These are phyloP conservation scores for Empidonax traillii DNA, from an alignment of 2,113 vertebrate species.

Conservation along the genomic window DNA sequence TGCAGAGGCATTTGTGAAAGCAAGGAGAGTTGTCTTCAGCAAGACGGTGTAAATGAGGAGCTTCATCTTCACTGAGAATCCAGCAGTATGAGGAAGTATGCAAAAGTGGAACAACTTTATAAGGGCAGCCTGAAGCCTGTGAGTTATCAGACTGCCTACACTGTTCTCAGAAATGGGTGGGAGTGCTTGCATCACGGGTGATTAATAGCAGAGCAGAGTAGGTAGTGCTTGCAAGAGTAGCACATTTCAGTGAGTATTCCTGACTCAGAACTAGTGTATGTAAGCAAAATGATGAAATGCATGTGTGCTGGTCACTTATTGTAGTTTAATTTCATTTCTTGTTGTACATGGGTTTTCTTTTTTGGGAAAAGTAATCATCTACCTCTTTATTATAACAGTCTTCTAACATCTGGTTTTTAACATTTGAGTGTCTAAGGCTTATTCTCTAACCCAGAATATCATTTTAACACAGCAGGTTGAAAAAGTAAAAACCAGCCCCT, in stretches of 20 bases:
- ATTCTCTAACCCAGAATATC: not conserved
- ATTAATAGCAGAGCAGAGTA: slow-evolving; percentile 65
- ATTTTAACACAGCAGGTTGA: not conserved
- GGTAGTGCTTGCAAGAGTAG: slow-evolving; percentile 40
- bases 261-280: not conserved
- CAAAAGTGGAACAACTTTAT: slow-evolving; percentile 59
- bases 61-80: slow-evolving; percentile 76
- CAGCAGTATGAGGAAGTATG: slow-evolving; percentile 65
- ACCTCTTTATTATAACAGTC: not conserved
- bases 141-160: slow-evolving; percentile 79
- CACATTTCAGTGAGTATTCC: not conserved
- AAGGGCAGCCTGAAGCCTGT: slow-evolving; percentile 73
- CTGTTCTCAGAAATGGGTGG: slow-evolving; percentile 81
- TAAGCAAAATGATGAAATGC: slow-evolving; percentile 11
- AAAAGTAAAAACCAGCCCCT: not conserved
- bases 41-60: slow-evolving; percentile 59
- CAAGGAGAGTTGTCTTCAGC: slow-evolving; percentile 72
- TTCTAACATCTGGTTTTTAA: not conserved
- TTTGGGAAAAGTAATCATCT: not conserved
- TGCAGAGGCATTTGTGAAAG: slow-evolving; percentile 42
- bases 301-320: not conserved
- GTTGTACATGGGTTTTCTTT: not conserved
- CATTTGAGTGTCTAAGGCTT: not conserved
- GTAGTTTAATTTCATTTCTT: not conserved
- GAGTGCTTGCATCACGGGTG: slow-evolving; percentile 83